Base-by-base conservation (phyloP, 2,113 vertebrate species). In the Oreocharis arfaki region DNA sequence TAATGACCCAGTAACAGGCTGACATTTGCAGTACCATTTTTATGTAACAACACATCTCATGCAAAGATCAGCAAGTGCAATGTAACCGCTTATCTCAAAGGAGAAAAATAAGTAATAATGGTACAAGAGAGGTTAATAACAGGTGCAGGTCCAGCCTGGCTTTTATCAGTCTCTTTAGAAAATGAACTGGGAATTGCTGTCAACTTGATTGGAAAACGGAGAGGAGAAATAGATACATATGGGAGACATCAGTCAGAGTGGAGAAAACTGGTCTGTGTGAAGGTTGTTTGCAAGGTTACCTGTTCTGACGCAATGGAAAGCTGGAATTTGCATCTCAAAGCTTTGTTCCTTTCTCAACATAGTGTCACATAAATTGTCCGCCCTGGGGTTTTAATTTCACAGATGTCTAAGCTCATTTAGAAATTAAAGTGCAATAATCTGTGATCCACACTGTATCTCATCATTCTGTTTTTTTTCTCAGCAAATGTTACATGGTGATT, bases 281-380 rank as follows among this genome's bases (percentile, higher is more conserved):
- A 98, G 97, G 98, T 98, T 97, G 95, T 96, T 97, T 95, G 94
- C 97, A 98, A 98, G 96, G 98, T 98, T 97, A 98, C 95, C 84
- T 80, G 84, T 30, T 91, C 96, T 90, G 87, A 97, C 3, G 77
- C 79, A 96, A 97, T 84, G 76, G 57, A 96, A 94, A 97, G 82
- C 90, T 95, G 67, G 80, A 97, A 98, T 98, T 98, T 98, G 95
- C 97, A 98, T 97, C 95, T 98, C 96, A 98, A 97, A 98, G 97
- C 97, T 97, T 97, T 98, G 94, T 98, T 98, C 79, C 76, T 84
- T 97, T 97, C 97, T 94, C 95, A 95, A 97, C 74, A 87, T 44
- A 84, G 84, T 95, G 96, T 95, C 96, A 97, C 95, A 97, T 95
- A 98, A 97, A 97, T 97, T 95, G 94, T 49, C 89, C 20, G 60